Conservation (phyloP, 1,140 invertebrate genomes). For the Aphelenchoides fujianensis region DNA sequence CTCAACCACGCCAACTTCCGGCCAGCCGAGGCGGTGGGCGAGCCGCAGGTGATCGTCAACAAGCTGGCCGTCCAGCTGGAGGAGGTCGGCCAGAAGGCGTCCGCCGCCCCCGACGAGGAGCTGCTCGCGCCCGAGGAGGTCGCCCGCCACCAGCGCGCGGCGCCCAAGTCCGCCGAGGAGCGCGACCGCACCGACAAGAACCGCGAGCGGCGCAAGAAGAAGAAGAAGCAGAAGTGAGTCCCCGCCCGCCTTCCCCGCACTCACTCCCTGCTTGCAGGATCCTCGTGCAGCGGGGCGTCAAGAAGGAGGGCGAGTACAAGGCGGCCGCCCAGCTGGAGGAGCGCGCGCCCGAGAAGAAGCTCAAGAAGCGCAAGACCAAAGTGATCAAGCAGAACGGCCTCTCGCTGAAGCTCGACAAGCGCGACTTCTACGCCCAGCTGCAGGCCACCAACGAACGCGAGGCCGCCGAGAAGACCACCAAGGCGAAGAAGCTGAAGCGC, state of each 20-base stretch:
- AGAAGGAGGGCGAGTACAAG: no score
- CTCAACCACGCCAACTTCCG: slow-evolving; percentile 90
- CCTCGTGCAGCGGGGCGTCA: no score
- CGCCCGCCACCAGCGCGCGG: slow-evolving; percentile 72
- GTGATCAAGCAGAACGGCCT: slow-evolving; percentile 72
- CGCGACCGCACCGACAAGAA: slow-evolving; percentile 78
- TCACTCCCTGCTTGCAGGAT: no score
- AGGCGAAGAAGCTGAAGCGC: slow-evolving; percentile 17
- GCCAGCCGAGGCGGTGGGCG: slow-evolving; percentile 78
- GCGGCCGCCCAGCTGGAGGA: no score
- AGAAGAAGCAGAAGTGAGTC: no score
- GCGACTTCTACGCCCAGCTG: no score
- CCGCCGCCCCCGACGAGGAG: slow-evolving; percentile 74
- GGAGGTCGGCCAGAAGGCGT: slow-evolving; percentile 81
- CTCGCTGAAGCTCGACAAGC: background rate
- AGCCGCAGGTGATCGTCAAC: slow-evolving; percentile 87
- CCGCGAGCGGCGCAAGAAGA: no score
- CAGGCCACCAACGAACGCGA: slow-evolving; percentile 22
- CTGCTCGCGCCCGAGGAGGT: slow-evolving; percentile 91
- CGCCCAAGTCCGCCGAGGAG: slow-evolving; percentile 76
- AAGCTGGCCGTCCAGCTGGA: no score
- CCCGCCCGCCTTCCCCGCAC: no score
- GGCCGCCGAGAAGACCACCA: slow-evolving; percentile 15
- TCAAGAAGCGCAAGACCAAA: slow-evolving; percentile 80
- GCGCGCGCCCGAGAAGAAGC: no score